These are phyloP conservation scores for Brenthis daphne DNA, from an alignment of 2,888 invertebrate genomes.

Conservation along the genomic window DNA sequence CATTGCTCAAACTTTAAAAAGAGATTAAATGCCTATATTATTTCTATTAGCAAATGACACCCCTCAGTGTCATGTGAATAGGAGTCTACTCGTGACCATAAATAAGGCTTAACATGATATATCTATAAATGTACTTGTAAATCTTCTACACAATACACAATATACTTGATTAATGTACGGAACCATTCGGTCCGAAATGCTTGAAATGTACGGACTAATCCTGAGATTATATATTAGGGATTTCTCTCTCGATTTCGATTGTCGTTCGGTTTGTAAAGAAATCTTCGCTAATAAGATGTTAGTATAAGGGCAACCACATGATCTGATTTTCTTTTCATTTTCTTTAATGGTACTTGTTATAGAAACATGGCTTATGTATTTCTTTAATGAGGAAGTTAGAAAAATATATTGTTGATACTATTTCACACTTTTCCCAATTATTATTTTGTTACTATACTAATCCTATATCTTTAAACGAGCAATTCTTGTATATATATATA, in stretches of 20 bases:
- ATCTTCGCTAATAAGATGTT: slow-evolving; percentile 31
- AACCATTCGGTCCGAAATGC: slow-evolving; percentile 27
- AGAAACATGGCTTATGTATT: neutral
- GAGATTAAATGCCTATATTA: no score
- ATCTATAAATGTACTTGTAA: slow-evolving; percentile 30
- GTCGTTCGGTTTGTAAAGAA: slow-evolving; percentile 33
- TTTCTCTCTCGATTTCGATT: slow-evolving; percentile 36
- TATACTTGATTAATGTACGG: slow-evolving; percentile 39
- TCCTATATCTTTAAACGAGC: no score
- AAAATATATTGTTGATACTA: no score
- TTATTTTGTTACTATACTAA: no score
- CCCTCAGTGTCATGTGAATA: no score
- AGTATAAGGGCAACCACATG: slow-evolving; percentile 11
- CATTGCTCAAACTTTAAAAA: no score
- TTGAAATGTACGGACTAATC: slow-evolving; percentile 38
- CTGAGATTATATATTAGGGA: slow-evolving; percentile 41
- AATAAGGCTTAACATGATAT: slow-evolving; percentile 32
- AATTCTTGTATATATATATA: no score
- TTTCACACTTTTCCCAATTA: no score
- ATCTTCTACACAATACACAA: slow-evolving; percentile 38
- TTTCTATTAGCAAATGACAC: no score
- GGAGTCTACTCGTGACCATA: neutral
- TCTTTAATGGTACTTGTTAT: neutral
- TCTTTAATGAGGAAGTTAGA: neutral
- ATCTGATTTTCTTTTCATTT: slow-evolving; percentile 14